A percentile compares a stretch with the other conserved stretches of the same genome.
Evolutionary conservation across 2,888 invertebrate species (phyloP).

Genomic region (Melanostoma mellinum): DNA sequence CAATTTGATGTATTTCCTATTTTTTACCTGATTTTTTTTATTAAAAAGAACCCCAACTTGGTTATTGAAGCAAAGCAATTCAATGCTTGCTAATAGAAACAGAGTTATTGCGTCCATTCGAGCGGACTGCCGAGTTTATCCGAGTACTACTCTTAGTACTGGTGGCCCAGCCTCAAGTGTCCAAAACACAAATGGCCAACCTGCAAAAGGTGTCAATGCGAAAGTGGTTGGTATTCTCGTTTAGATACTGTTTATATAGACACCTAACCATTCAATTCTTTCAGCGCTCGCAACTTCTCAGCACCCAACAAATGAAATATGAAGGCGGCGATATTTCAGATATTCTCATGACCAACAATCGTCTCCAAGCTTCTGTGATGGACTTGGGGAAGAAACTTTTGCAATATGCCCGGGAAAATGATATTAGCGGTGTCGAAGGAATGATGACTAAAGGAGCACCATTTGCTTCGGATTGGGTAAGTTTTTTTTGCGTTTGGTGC

Average conservation of each 20-base stretch:
- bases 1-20: conserved; percentile 67
- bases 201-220: conserved; percentile 32
- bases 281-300: conserved; percentile 33
- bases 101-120: conserved; percentile 80
- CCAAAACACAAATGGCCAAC: too few relatives aligned
- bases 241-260: too few relatives aligned
- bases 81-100: conserved; percentile 73
- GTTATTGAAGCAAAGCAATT: neutral
- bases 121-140: conserved; percentile 79
- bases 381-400: conserved; percentile 93
- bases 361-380: conserved; percentile 80
- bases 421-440: conserved; percentile 88
- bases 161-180: conserved; percentile 48
- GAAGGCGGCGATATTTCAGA: conserved; percentile 38
- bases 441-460: conserved; percentile 94
- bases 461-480: conserved; percentile 96
- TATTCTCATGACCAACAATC: conserved; percentile 49
- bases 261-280: neutral
- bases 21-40: conserved; percentile 60
- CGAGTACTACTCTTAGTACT: conserved; percentile 68
- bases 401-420: conserved; percentile 90
- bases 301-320: conserved; percentile 18
- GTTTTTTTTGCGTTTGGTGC: conserved; percentile 67
- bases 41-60: conserved; percentile 11
- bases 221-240: conserved; percentile 35